Evolutionary conservation across 2,888 invertebrate species (phyloP).

Genomic region (Tridacna gigas): DNA sequence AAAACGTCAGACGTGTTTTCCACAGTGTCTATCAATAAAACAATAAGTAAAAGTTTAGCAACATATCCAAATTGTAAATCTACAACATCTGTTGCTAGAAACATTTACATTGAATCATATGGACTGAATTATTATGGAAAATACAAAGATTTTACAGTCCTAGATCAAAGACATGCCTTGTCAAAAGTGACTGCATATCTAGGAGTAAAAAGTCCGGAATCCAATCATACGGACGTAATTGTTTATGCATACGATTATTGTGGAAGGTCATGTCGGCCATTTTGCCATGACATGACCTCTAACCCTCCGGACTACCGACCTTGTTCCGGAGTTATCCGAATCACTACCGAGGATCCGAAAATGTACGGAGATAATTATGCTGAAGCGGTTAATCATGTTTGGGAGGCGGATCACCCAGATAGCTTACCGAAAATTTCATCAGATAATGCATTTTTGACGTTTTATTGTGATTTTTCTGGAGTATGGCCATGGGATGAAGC

Average conservation of each 20-base stretch:
- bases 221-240: constrained; percentile 61
- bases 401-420: constrained; percentile 53
- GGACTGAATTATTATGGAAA: constrained; percentile 66
- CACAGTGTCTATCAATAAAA: constrained; percentile 53
- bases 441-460: constrained; percentile 46
- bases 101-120: constrained; percentile 62
- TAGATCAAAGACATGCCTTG: constrained; percentile 64
- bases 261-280: constrained; percentile 60
- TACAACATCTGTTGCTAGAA: constrained; percentile 57
- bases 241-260: constrained; percentile 63
- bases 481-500: constrained; percentile 60
- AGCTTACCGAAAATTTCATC: constrained; percentile 51
- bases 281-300: constrained; percentile 49
- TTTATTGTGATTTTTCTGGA: constrained; percentile 64
- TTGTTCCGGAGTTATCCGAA: constrained; percentile 60
- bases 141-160: constrained; percentile 63
- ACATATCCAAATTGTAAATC: constrained; percentile 57
- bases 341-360: constrained; percentile 57
- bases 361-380: constrained; percentile 62
- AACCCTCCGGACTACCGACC: constrained; percentile 53
- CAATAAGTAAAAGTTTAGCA: constrained; percentile 42
- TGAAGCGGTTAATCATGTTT: constrained; percentile 59
- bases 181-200: constrained; percentile 59
- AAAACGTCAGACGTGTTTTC: constrained; percentile 56
- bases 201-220: constrained; percentile 63